A percentile compares a stretch with the other conserved stretches of the same genome.
Conservation (phyloP, 2,113 vertebrate genomes). For the Mungos mungo region DNA sequence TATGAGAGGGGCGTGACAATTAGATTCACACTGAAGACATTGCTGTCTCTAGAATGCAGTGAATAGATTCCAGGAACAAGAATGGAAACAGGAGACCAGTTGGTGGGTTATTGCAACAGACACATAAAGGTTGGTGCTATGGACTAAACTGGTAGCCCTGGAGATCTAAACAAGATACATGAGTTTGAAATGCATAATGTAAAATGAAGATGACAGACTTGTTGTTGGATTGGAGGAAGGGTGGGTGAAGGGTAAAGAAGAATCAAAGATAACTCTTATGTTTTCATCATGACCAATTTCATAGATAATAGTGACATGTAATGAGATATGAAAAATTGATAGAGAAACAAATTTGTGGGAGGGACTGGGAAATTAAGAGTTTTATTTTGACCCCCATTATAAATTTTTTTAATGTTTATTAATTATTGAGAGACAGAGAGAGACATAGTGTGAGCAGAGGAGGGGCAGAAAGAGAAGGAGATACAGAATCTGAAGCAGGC, state of each 20-base stretch:
- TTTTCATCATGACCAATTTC: background rate
- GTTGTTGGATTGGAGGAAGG: background rate
- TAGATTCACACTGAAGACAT: background rate
- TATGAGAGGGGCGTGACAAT: background rate
- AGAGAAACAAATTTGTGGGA: background rate
- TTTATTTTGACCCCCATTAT: background rate
- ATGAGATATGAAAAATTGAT: background rate
- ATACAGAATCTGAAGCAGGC: no score
- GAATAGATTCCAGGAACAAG: background rate
- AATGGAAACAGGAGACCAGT: background rate
- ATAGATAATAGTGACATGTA: background rate
- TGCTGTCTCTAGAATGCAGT: background rate
- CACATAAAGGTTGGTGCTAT: background rate
- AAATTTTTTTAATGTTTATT: no score
- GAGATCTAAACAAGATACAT: background rate
- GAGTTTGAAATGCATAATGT: background rate
- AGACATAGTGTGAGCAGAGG: no score
- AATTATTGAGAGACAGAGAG: no score
- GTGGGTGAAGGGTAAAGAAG: background rate
- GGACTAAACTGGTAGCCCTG: background rate
- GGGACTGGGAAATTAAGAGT: background rate
- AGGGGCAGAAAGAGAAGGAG: no score
- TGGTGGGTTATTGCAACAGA: background rate
- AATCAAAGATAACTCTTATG: background rate
- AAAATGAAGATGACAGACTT: background rate